Conservation (phyloP, 1,140 invertebrate genomes). For the Danaus plexippus region DNA sequence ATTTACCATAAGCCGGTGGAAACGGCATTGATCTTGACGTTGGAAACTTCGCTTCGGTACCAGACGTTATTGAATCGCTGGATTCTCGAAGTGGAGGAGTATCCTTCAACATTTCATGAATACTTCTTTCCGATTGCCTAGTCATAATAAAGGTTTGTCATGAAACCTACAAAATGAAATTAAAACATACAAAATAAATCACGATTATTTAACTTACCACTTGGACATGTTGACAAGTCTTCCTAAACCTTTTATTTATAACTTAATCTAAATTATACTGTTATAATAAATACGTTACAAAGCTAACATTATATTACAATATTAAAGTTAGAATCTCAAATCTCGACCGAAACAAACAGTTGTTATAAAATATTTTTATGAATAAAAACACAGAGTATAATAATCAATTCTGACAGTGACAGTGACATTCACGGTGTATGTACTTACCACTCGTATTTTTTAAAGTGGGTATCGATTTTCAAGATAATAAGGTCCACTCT, state of each 20-base stretch:
- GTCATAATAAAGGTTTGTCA: too few species aligned
- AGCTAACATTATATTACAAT: constrained; percentile 5
- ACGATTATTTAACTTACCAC: constrained; percentile 41
- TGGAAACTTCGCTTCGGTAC: constrained; percentile 73
- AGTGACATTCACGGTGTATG: too few species aligned
- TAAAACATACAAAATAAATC: constrained; percentile 8
- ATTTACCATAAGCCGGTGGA: constrained; percentile 59
- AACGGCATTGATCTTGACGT: constrained; percentile 68
- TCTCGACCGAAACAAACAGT: too few species aligned
- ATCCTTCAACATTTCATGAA: constrained; percentile 91
- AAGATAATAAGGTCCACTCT: too few species aligned
- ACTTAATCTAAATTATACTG: constrained; percentile 3
- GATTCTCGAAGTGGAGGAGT: constrained; percentile 85
- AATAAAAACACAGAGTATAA: too few species aligned
- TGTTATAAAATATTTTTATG: too few species aligned
- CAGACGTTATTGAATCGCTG: constrained; percentile 82
- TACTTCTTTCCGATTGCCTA: constrained; percentile 78
- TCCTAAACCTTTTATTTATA: constrained; percentile 3
- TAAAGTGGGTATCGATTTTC: too few species aligned
- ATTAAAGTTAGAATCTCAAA: too few species aligned
- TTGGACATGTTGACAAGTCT: constrained; percentile 45
- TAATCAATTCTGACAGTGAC: too few species aligned
- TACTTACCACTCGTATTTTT: too few species aligned
- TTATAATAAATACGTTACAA: background rate
- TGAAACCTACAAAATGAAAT: too few species aligned